Base-by-base conservation (phyloP, 2,888 invertebrate species). In the Diloba caeruleocephala region DNA sequence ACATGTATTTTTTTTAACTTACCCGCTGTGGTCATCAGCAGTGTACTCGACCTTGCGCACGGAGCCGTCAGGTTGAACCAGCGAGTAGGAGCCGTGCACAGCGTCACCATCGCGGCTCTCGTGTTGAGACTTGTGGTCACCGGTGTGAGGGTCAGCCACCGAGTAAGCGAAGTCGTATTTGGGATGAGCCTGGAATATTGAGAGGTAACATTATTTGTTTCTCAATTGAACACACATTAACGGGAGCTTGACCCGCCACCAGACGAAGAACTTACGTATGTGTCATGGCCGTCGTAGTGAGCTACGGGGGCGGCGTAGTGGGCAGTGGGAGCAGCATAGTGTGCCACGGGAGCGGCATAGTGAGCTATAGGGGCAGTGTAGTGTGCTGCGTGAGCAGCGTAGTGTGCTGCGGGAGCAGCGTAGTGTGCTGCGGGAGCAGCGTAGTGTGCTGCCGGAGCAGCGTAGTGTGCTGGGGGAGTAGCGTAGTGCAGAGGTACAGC, bases 11-110 rank as follows among this genome's bases (percentile, higher is more conserved):
- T n/a, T n/a, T n/a, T n/a, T n/a, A n/a, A n/a, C 61, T 57, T 71
- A 74, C 76, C 89, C 74, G 9, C 56, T 38, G 52, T 74, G 76
- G 37, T 39, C 68, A 9, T 94, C 94, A 50, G 87, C 84, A 63
- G 81, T 78, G 78, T 87, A 94, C 67, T 93, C 92, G 25, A 94
- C 94, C 53, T 92, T 93, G 74, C 94, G 90, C 41, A 92, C 81
- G 69, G 94, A 78, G 53, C 85, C 93, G 12, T 93, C 94, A 41
- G 94, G 93, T 74, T 94, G 94, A 60, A 92, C 88, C 48, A 94
- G 84, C 23, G 92, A 90, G 82, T 95, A 95, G 76, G 68, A 63
- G 44, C 95, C 95, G 78, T 94, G 93, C 46, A 95, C 95, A 41
- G 87, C 85, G 76, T 94, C 94, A 21, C 94, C 94, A 62, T 93